A percentile compares a stretch with the other conserved stretches of the same genome.
Conservation (phyloP, 2,797 vertebrate species). For the Buphagus erythrorhynchus region DNA sequence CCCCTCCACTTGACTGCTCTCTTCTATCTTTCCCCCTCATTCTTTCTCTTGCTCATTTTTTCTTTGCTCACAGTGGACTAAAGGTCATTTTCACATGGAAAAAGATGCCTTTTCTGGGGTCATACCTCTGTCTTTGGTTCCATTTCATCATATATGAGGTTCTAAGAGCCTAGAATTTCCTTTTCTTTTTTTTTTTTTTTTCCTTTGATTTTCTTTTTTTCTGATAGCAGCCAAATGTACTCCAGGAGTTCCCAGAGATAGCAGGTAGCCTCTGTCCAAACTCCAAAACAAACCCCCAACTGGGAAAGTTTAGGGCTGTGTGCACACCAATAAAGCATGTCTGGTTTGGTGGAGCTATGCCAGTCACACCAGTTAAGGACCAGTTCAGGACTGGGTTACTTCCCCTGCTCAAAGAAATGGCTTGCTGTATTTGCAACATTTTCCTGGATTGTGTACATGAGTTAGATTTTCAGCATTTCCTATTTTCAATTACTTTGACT, state of each 20-base stretch:
- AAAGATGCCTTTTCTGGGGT: background rate
- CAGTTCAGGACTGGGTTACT: background rate
- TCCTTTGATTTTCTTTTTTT: background rate
- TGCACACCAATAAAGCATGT: background rate
- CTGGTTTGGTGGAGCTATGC: background rate
- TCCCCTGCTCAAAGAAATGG: background rate
- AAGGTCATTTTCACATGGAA: background rate
- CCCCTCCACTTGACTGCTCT: background rate
- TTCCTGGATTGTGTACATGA: background rate
- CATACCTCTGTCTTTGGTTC: background rate
- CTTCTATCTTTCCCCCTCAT: background rate
- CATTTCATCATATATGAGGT: background rate
- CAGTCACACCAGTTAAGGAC: background rate
- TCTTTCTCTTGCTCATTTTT: background rate
- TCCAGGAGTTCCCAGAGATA: background rate
- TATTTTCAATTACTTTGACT: slow-evolving; percentile 14
- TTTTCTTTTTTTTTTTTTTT: too few relatives aligned
- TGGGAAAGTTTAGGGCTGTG: background rate
- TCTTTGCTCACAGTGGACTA: background rate
- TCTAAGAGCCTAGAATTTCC: background rate
- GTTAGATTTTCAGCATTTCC: slow-evolving; percentile 34
- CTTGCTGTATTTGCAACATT: background rate
- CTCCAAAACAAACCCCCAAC: background rate
- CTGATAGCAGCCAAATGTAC: background rate
- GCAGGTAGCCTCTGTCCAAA: background rate